Conservation (phyloP, 2,113 vertebrate species). For the Pyxicephalus adspersus region DNA sequence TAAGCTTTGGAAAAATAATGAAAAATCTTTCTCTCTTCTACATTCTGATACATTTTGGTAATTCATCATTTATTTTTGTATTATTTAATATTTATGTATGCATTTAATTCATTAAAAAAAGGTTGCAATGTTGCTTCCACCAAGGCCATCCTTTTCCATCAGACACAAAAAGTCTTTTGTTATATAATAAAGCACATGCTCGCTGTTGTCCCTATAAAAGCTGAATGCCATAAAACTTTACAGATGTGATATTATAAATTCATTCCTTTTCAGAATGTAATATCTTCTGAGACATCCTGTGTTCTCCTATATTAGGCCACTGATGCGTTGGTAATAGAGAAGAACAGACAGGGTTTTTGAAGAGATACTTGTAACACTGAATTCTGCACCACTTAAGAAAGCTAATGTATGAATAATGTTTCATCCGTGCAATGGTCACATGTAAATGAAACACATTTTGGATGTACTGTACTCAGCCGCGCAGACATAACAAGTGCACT, state of each 20-base stretch:
- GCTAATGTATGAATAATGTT: slow-evolving; percentile 69
- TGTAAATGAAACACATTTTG: slow-evolving; percentile 69
- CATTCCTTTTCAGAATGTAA: slow-evolving; percentile 61
- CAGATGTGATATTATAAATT: slow-evolving; percentile 70
- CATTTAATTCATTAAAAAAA: too few relatives aligned
- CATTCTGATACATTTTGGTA: too few relatives aligned
- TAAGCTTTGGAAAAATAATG: too few relatives aligned
- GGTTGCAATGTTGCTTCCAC: too few relatives aligned
- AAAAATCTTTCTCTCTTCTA: too few relatives aligned
- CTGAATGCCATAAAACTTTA: slow-evolving; percentile 62
- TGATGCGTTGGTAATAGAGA: slow-evolving; percentile 65
- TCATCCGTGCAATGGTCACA: slow-evolving; percentile 64
- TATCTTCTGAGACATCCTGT: slow-evolving; percentile 63
- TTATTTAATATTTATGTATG: too few relatives aligned
- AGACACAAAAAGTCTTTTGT: not conserved
- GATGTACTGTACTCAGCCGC: slow-evolving; percentile 61
- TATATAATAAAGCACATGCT: not conserved
- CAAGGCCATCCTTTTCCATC: too few relatives aligned
- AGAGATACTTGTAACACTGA: slow-evolving; percentile 63
- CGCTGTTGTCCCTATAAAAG: slow-evolving; percentile 65
- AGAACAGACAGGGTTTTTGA: slow-evolving; percentile 66
- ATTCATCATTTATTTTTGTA: too few relatives aligned
- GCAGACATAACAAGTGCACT: slow-evolving; percentile 62
- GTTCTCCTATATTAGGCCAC: slow-evolving; percentile 64
- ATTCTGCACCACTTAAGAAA: slow-evolving; percentile 61